Base-by-base conservation (phyloP, 2,113 vertebrate species). In the Silurus meridionalis region DNA sequence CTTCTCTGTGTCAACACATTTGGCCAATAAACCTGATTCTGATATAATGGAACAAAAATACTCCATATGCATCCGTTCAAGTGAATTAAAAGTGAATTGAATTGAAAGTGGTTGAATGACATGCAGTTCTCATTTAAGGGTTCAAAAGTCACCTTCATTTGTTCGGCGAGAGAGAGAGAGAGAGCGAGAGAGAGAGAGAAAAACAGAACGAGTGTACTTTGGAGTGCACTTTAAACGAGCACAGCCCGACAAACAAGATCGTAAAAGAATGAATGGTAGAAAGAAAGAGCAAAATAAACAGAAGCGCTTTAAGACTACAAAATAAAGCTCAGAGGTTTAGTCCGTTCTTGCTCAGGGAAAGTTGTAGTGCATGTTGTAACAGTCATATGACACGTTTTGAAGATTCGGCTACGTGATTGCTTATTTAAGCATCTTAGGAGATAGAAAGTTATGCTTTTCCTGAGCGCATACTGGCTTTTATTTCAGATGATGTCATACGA, bases 81-180 rank as follows among this genome's bases (percentile, higher is more conserved):
- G 19, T 75, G 19, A 75, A 75, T 1, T 23, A 19, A 23, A 75
- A 75, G 8, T 17, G 23, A 10, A 25, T 9, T 74, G 46, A 74
- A 74, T 74, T 7, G 2, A 71, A 71, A 37, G 2, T 23, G 5
- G 48, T 10, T 75, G 19, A n/a, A 75, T 75, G 28, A 77, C 53
- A n/a, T n/a, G 50, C 50, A 14, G 50, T 2, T 11, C 55, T 55
- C 85, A 19, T 61, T 85, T 82, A 52, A 78, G n/a, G 79, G 67
- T 90, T 88, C 88, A 90, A 85, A 86, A 86, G 87, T 64, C 64
- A 86, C 52, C 79, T 69, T 74, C 4, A 0, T n/a, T 74, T 52
- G 48, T 74, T 74, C 48, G 23, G 19, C 21, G 37, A 37, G 37
- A 37, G 37, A 37, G 2, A 37, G 37, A 37, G 37, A 37, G 2